Evolutionary conservation across 92 coral and sea anemone species (phyloP).

Genomic region (Palythoa grandis): DNA sequence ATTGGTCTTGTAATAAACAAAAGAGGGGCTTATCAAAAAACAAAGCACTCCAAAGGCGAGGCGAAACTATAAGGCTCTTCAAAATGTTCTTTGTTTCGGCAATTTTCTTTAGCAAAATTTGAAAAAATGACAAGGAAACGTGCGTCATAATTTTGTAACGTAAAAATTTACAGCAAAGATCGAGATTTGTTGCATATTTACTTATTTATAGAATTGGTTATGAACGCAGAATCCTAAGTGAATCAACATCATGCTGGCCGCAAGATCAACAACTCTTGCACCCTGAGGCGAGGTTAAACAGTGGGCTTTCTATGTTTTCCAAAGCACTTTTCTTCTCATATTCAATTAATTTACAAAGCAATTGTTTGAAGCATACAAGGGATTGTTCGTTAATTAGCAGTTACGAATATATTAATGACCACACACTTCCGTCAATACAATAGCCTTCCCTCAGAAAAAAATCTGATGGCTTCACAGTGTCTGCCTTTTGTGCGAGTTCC

Average conservation of each 20-base stretch:
- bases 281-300: conserved; percentile 82
- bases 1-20: conserved; percentile 35
- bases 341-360: conserved; percentile 92
- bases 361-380: conserved; percentile 75
- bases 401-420: conserved; percentile 76
- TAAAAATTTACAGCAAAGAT: background rate
- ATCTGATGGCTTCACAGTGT: conserved; percentile 49
- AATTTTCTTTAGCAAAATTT: conserved; percentile 11
- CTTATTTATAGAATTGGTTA: background rate
- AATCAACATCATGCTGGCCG: conserved; percentile 42
- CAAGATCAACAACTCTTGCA: conserved; percentile 52
- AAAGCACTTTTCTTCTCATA: conserved; percentile 63
- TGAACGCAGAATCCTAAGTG: background rate
- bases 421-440: conserved; percentile 67
- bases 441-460: conserved; percentile 7
- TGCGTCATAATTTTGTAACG: background rate
- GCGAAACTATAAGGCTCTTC: conserved; percentile 31
- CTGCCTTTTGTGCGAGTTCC: conserved; percentile 61
- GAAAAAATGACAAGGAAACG: conserved; percentile 1
- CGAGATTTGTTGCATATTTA: conserved; percentile 1
- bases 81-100: conserved; percentile 29
- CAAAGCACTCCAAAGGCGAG: conserved; percentile 34
- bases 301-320: conserved; percentile 61
- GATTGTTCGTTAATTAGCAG: conserved; percentile 94
- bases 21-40: conserved; percentile 36